These are phyloP conservation scores for Limnephilus auricula DNA, from an alignment of 2,888 invertebrate species.

Conservation along the genomic window DNA sequence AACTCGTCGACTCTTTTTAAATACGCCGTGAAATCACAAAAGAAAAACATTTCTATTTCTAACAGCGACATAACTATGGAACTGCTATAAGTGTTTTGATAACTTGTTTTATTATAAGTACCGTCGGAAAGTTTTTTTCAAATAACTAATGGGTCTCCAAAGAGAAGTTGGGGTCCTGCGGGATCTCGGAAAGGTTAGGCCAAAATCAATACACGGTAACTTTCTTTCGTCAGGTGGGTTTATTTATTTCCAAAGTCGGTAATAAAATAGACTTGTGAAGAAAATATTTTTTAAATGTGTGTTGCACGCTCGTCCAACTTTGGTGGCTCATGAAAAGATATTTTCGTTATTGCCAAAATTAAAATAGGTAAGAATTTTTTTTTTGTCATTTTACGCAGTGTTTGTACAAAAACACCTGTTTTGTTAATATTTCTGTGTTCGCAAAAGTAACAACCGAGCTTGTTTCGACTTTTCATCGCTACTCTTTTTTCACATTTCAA, in stretches of 20 bases:
- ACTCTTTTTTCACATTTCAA: too few species aligned
- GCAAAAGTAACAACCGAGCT: too few species aligned
- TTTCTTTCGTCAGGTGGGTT: slow-evolving; percentile 5
- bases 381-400: too few species aligned
- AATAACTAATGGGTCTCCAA: slow-evolving; percentile 24
- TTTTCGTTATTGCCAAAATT: too few species aligned
- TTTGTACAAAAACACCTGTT: too few species aligned
- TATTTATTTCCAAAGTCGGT: background rate
- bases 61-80: background rate
- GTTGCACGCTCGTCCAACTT: too few species aligned
- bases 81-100: background rate
- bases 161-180: background rate
- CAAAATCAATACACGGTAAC: slow-evolving; percentile 31
- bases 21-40: background rate
- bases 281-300: background rate
- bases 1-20: background rate
- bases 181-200: background rate
- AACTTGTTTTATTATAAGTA: slow-evolving; percentile 8
- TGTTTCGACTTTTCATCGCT: too few species aligned
- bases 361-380: too few species aligned
- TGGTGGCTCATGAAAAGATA: too few species aligned
- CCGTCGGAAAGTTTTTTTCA: background rate
- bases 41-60: background rate
- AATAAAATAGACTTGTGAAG: background rate
- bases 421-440: too few species aligned